Percentiles rank a stretch among this genome's conserved stretches.
These are phyloP conservation scores for Pan paniscus DNA, from an alignment of 2,113 vertebrate genomes.

Conservation along the genomic window DNA sequence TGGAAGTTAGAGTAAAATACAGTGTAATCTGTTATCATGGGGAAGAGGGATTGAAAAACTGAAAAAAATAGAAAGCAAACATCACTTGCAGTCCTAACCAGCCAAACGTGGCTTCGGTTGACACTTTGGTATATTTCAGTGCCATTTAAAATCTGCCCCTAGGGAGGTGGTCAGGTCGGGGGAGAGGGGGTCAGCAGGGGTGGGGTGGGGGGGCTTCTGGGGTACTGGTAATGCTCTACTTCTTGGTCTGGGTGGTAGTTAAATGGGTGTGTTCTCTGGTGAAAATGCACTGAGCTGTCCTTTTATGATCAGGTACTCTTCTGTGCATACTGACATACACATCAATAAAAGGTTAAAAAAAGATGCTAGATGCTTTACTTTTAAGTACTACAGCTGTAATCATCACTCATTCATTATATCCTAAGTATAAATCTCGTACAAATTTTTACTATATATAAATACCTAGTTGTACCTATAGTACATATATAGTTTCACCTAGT, in stretches of 20 bases:
- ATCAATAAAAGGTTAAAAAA: neutral
- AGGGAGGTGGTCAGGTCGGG: too few species aligned
- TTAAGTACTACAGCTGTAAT: neutral
- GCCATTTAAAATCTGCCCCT: neutral
- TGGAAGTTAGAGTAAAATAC: neutral
- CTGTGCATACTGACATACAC: neutral
- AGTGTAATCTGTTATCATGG: neutral
- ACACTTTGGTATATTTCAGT: neutral
- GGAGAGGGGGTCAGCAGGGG: too few species aligned
- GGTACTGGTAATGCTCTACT: neutral
- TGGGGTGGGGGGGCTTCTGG: too few species aligned
- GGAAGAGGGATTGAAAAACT: neutral
- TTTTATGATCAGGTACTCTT: neutral
- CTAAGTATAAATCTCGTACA: neutral
- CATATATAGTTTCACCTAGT: neutral
- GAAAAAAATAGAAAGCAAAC: constrained; percentile 27
- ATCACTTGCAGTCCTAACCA: neutral
- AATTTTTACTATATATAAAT: neutral
- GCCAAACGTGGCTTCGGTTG: neutral
- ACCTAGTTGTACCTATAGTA: neutral
- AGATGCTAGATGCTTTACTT: neutral
- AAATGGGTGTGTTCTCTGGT: neutral
- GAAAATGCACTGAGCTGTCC: neutral
- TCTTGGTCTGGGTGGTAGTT: neutral
- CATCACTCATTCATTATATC: neutral